Percentiles rank a stretch among this genome's conserved stretches.
phyloP scores from a whole-genome alignment of 1,140 invertebrate species.

The Lamellibrachia luymesi region DNA sequence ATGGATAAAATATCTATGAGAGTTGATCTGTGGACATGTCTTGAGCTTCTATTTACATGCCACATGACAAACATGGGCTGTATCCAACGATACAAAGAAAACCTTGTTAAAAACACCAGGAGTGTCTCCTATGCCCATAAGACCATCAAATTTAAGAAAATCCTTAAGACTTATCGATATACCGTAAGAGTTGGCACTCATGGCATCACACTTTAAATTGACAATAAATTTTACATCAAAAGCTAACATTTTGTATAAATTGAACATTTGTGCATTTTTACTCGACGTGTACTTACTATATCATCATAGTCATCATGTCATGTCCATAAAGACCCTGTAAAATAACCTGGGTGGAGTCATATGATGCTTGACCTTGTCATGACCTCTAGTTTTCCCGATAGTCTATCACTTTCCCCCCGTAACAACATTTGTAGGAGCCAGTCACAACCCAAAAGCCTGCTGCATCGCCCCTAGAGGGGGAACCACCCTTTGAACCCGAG shows the following conservation, averaged over 20 bases:
- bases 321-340: background rate
- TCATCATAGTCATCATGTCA: no score
- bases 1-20: no score
- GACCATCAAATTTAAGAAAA: no score
- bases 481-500: background rate
- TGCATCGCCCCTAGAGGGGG: background rate
- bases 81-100: no score
- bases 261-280: background rate
- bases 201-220: background rate
- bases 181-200: no score
- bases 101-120: no score
- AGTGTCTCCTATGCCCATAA: no score
- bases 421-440: slow-evolving; percentile 7
- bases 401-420: background rate
- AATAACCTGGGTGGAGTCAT: background rate
- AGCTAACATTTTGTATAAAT: background rate
- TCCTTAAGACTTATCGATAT: no score
- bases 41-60: no score
- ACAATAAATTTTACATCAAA: background rate
- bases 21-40: no score
- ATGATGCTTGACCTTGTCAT: background rate
- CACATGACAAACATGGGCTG: no score
- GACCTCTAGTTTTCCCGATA: background rate
- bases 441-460: slow-evolving; percentile 12
- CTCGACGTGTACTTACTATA: background rate